These are phyloP conservation scores for Epinephelus fuscoguttatus DNA, from an alignment of 2,113 vertebrate genomes.

Conservation along the genomic window DNA sequence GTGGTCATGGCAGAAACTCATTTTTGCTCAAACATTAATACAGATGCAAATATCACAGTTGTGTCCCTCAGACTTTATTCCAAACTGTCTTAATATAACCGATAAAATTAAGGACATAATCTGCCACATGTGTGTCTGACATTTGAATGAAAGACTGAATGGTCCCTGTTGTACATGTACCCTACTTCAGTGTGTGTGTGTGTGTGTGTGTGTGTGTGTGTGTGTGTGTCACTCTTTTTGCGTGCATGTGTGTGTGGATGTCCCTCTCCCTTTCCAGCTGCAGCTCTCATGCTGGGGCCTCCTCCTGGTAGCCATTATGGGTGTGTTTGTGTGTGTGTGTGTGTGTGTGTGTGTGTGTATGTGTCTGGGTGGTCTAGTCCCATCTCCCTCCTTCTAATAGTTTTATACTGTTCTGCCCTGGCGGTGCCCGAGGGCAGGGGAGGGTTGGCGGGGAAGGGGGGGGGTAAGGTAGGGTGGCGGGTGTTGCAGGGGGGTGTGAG, in stretches of 20 bases:
- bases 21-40: constrained; percentile 29
- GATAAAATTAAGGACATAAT: constrained; percentile 32
- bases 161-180: constrained; percentile 7
- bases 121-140: constrained; percentile 69
- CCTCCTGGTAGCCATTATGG: constrained; percentile 88
- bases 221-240: constrained; percentile 45
- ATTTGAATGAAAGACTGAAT: constrained; percentile 65
- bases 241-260: constrained; percentile 23
- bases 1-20: constrained; percentile 54
- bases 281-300: constrained; percentile 81
- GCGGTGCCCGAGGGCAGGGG: constrained; percentile 91
- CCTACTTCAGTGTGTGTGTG: constrained; percentile 51
- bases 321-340: constrained; percentile 75
- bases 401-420: constrained; percentile 92
- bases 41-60: constrained; percentile 45
- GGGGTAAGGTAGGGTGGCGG: constrained; percentile 43
- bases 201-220: constrained; percentile 45
- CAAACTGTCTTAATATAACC: constrained; percentile 19
- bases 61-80: constrained; percentile 18
- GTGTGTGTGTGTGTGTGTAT: constrained; percentile 69
- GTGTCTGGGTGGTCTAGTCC: constrained; percentile 93
- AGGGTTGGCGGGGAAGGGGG: constrained; percentile 25
- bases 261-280: constrained; percentile 76
- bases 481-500: constrained; percentile 82
- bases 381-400: constrained; percentile 81